Evolutionary conservation across 2,797 vertebrate genomes (phyloP).

Genomic region (Mionectes olivaceus): DNA sequence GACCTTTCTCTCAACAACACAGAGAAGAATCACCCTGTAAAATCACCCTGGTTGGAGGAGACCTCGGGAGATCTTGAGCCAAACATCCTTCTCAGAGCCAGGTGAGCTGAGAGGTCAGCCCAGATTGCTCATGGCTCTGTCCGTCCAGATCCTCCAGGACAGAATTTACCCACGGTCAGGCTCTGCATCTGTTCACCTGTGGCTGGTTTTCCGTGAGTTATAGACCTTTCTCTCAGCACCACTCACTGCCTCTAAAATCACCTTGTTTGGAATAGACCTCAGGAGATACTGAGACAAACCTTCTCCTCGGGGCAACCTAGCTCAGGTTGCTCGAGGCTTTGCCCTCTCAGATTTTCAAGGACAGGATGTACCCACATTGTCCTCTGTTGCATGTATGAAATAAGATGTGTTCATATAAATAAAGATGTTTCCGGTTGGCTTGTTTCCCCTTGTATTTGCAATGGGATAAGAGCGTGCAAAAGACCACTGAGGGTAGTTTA

Average conservation of each 20-base stretch:
- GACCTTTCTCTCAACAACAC: background rate
- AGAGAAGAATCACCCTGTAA: background rate
- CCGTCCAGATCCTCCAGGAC: background rate
- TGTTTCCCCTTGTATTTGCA: background rate
- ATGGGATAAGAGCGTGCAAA: background rate
- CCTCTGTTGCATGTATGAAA: fast-evolving
- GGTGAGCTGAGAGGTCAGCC: background rate
- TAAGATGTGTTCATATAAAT: background rate
- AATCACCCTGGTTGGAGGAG: background rate
- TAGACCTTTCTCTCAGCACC: background rate
- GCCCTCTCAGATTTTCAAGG: background rate
- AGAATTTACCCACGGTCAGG: background rate
- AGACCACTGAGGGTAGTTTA: background rate
- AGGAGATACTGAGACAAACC: background rate
- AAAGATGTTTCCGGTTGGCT: background rate
- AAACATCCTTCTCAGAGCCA: background rate
- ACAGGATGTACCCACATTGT: fast-evolving
- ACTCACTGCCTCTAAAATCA: background rate
- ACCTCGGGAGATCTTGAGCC: background rate
- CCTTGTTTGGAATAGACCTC: background rate
- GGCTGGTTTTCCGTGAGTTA: background rate
- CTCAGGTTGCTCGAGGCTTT: background rate
- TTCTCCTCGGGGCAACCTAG: background rate
- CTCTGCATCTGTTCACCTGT: background rate
- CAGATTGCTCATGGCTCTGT: background rate